Percentiles rank a stretch among this genome's conserved stretches.
phyloP scores from a whole-genome alignment of 2,113 vertebrate species.

The Colossoma macropomum region DNA sequence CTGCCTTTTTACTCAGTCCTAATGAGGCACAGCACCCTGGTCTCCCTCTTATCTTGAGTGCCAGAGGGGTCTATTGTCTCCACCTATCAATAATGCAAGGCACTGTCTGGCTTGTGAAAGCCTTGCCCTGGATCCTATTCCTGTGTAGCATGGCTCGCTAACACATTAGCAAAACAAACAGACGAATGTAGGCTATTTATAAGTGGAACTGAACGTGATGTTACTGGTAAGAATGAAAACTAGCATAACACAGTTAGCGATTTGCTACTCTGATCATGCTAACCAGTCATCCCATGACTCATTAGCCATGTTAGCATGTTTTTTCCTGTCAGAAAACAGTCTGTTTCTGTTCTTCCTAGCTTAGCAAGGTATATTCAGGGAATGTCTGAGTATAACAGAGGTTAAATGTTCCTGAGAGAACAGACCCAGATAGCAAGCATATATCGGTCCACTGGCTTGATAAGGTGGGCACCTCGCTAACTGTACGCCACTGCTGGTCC shows the following conservation, averaged over 20 bases:
- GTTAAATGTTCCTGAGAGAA: not conserved
- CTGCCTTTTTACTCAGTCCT: slow-evolving; percentile 58
- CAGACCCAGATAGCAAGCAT: too few relatives aligned
- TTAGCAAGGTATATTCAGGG: too few relatives aligned
- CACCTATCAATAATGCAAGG: slow-evolving; percentile 72
- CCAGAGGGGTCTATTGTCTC: slow-evolving; percentile 67
- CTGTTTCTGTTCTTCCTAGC: too few relatives aligned
- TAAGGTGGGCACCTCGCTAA: too few relatives aligned
- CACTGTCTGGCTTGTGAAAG: slow-evolving; percentile 53
- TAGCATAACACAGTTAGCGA: not conserved
- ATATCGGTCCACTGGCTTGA: too few relatives aligned
- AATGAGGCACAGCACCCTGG: slow-evolving; percentile 65
- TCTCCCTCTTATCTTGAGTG: slow-evolving; percentile 61
- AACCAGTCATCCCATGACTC: not conserved
- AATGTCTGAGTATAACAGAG: not conserved
- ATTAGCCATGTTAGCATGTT: too few relatives aligned
- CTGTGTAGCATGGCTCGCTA: not conserved
- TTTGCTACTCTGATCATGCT: not conserved
- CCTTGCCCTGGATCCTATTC: not conserved
- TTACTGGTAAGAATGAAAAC: not conserved
- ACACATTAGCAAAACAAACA: too few relatives aligned
- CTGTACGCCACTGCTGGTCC: too few relatives aligned
- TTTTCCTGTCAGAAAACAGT: too few relatives aligned
- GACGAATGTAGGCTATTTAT: not conserved
- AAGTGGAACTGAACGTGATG: not conserved